phyloP scores from a whole-genome alignment of 2,888 invertebrate species.

The Hypomecis punctinalis region DNA sequence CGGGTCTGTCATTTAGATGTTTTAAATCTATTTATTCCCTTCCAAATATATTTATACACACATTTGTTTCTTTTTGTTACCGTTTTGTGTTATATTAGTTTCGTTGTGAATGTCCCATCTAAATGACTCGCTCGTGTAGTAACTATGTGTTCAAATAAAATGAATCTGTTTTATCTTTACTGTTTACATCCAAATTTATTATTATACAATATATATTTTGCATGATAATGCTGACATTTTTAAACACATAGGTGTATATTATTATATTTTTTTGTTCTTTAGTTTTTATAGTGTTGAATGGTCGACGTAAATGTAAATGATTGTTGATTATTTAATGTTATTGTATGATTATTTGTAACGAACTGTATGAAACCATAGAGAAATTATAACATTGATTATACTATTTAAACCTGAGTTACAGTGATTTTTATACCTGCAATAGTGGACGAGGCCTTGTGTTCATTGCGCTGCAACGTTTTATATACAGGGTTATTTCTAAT shows the following conservation, averaged over 20 bases:
- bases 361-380: background rate
- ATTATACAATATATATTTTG: slow-evolving; percentile 52
- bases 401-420: background rate
- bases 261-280: slow-evolving; percentile 39
- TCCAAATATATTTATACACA: slow-evolving; percentile 28
- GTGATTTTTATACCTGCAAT: background rate
- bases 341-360: background rate
- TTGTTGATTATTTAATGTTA: slow-evolving; percentile 37
- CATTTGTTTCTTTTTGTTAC: slow-evolving; percentile 26
- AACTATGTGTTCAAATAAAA: slow-evolving; percentile 74
- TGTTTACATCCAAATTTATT: slow-evolving; percentile 62
- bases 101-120: slow-evolving; percentile 37
- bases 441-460: background rate
- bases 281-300: slow-evolving; percentile 29
- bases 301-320: slow-evolving; percentile 29
- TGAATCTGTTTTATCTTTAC: slow-evolving; percentile 63
- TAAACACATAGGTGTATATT: slow-evolving; percentile 59
- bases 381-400: background rate
- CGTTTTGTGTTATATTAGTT: slow-evolving; percentile 37
- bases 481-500: too few relatives aligned
- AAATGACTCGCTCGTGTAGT: slow-evolving; percentile 58
- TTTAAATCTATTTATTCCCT: slow-evolving; percentile 25
- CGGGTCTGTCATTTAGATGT: slow-evolving; percentile 46
- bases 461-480: too few relatives aligned
- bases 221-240: slow-evolving; percentile 61